These are phyloP conservation scores for Leptura quadrifasciata DNA, from an alignment of 2,888 invertebrate species.

Conservation along the genomic window DNA sequence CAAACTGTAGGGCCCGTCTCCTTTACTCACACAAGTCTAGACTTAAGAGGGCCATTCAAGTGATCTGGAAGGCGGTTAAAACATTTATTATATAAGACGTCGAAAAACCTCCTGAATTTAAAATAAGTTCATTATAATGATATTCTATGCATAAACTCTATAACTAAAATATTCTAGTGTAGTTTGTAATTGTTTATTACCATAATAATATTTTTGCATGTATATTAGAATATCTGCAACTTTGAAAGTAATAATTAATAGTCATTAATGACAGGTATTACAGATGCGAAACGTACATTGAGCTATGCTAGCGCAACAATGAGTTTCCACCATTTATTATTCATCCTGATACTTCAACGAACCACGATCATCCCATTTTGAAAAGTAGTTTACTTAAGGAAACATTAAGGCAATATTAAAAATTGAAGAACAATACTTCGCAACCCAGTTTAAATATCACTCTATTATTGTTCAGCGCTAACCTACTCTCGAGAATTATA, in stretches of 20 bases:
- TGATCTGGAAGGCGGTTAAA: too few species aligned
- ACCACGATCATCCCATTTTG: constrained; percentile 27
- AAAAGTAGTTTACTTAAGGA: constrained; percentile 25
- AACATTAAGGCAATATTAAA: constrained; percentile 25
- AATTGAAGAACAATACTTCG: constrained; percentile 34
- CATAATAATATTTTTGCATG: neutral
- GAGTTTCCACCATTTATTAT: constrained; percentile 1
- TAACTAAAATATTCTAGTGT: neutral
- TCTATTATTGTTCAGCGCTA: constrained; percentile 15
- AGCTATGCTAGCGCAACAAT: neutral
- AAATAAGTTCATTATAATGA: too few species aligned
- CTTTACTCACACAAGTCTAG: too few species aligned
- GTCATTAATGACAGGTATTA: neutral
- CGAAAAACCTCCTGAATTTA: too few species aligned
- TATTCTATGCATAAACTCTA: too few species aligned
- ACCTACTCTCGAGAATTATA: constrained; percentile 34
- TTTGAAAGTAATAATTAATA: neutral
- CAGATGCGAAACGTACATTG: neutral
- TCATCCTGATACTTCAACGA: neutral
- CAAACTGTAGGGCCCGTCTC: too few species aligned
- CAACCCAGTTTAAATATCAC: constrained; percentile 32
- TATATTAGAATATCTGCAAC: neutral
- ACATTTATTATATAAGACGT: too few species aligned
- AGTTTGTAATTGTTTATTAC: neutral
- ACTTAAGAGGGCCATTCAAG: too few species aligned